These are phyloP conservation scores for Antheraea pernyi DNA, from an alignment of 1,140 invertebrate species.

Conservation along the genomic window DNA sequence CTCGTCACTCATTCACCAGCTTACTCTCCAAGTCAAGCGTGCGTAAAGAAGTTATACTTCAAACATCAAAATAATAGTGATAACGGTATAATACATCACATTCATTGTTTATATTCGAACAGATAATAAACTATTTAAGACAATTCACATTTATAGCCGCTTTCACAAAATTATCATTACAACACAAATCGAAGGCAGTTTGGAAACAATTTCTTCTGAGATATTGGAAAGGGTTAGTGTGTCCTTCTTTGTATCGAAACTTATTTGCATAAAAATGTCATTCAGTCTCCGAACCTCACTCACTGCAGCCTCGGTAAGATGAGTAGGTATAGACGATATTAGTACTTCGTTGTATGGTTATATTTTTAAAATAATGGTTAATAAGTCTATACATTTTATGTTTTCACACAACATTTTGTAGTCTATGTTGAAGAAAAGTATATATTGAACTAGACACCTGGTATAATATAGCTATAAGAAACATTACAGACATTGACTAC, in stretches of 20 bases:
- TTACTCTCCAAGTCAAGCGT: too few species aligned
- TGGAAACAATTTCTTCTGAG: constrained; percentile 47
- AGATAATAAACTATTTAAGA: neutral
- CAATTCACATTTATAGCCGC: constrained; percentile 14
- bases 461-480: too few species aligned
- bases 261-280: constrained; percentile 46
- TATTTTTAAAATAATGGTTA: neutral
- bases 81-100: neutral
- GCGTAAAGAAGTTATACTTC: too few species aligned
- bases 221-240: constrained; percentile 37
- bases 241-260: constrained; percentile 22
- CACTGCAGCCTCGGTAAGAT: constrained; percentile 18
- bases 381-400: neutral
- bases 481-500: too few species aligned
- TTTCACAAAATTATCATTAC: constrained; percentile 60
- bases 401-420: neutral
- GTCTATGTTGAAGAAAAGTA: neutral
- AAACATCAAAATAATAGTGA: too few species aligned
- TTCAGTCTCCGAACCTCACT: constrained; percentile 15
- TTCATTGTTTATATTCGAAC: neutral
- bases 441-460: neutral
- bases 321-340: constrained; percentile 5
- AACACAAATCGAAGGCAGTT: constrained; percentile 28
- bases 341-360: neutral
- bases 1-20: too few species aligned